phyloP scores from a whole-genome alignment of 1,140 invertebrate genomes.

The Lerema accius region DNA sequence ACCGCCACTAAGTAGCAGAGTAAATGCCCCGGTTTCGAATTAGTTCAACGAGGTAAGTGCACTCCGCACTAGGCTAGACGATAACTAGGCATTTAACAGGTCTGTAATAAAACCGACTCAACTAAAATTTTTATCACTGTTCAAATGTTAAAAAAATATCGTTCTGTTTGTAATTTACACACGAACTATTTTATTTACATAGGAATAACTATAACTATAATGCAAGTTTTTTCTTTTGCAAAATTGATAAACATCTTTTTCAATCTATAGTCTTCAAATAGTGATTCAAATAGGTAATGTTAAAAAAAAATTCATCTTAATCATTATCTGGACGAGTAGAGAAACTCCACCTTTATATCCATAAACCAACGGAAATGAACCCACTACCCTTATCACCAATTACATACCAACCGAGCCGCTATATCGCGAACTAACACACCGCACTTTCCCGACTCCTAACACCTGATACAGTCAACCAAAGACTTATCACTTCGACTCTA shows the following conservation, averaged over 20 bases:
- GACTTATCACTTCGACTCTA: slow-evolving; percentile 32
- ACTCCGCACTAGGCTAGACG: not conserved
- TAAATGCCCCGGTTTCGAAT: not conserved
- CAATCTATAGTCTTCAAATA: no score
- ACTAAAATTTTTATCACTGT: no score
- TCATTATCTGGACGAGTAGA: no score
- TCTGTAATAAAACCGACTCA: not conserved
- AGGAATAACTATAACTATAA: no score
- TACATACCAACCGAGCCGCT: slow-evolving; percentile 1
- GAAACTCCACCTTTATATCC: not conserved
- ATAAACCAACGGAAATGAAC: not conserved
- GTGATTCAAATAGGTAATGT: no score
- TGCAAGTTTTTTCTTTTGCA: no score
- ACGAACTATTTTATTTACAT: no score
- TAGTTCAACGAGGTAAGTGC: not conserved
- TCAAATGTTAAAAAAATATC: no score
- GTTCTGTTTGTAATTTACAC: no score
- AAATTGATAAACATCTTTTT: no score
- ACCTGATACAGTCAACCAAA: slow-evolving; percentile 18
- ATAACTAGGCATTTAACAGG: not conserved
- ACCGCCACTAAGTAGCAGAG: not conserved
- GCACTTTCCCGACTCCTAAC: not conserved
- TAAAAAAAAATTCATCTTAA: no score
- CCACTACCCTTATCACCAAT: not conserved
- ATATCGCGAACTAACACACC: not conserved